phyloP scores from a whole-genome alignment of 2,113 vertebrate species.

The Tachysurus vachellii region DNA sequence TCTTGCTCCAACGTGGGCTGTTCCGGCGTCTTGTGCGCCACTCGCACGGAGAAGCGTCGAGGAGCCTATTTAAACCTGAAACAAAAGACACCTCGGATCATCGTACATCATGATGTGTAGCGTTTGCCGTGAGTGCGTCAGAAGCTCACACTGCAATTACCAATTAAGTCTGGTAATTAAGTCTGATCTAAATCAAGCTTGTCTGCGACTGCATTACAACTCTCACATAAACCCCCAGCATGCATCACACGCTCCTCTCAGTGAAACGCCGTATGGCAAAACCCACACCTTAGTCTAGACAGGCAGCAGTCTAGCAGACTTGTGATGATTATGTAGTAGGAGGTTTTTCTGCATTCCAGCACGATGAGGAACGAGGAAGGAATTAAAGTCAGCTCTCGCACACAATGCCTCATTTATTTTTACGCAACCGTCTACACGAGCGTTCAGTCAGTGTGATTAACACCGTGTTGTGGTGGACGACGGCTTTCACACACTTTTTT shows the following conservation, averaged over 20 bases:
- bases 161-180: too few species aligned
- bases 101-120: too few species aligned
- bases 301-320: constrained; percentile 46
- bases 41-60: not conserved
- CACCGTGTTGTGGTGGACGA: not conserved
- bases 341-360: constrained; percentile 53
- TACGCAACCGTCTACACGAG: not conserved
- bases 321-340: constrained; percentile 28
- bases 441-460: not conserved
- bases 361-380: constrained; percentile 51
- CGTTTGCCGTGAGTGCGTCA: not conserved
- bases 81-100: not conserved
- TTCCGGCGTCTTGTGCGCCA: not conserved
- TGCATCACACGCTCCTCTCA: constrained; percentile 2
- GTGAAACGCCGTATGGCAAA: not conserved
- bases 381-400: constrained; percentile 38
- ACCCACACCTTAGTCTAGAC: constrained; percentile 44
- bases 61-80: not conserved
- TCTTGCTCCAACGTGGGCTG: not conserved
- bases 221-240: not conserved
- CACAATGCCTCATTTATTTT: constrained; percentile 50
- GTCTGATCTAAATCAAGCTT: not conserved
- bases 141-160: not conserved
- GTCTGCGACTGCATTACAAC: not conserved
- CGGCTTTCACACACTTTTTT: not conserved